phyloP scores from a whole-genome alignment of 1,140 invertebrate genomes.

The Homarus americanus region DNA sequence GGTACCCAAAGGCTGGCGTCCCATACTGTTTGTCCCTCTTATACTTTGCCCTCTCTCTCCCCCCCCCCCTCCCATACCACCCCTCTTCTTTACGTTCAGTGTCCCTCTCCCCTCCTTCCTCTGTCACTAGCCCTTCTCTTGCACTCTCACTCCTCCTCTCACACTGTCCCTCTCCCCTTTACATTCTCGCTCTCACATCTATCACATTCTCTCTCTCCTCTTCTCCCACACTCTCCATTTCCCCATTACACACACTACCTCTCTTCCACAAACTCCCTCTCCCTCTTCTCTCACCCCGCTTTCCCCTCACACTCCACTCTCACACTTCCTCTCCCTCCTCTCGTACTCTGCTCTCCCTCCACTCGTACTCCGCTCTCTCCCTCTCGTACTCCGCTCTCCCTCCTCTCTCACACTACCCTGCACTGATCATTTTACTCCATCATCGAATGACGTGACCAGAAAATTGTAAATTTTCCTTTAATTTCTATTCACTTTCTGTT shows the following conservation, averaged over 20 bases:
- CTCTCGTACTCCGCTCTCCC: background rate
- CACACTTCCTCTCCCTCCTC: background rate
- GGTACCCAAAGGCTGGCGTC: too few relatives aligned
- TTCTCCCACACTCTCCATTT: too few relatives aligned
- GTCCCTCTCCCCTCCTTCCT: too few relatives aligned
- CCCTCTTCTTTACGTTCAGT: too few relatives aligned
- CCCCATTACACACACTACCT: background rate
- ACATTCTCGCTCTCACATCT: background rate
- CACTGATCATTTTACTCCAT: background rate
- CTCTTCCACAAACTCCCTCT: background rate
- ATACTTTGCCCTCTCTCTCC: too few relatives aligned
- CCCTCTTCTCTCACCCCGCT: background rate
- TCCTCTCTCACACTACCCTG: background rate
- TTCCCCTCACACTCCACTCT: background rate
- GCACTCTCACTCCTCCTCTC: background rate
- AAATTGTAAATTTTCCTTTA: slow-evolving; percentile 11
- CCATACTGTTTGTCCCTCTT: too few relatives aligned
- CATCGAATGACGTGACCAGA: slow-evolving; percentile 2
- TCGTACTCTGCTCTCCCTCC: too few relatives aligned
- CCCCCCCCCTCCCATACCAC: too few relatives aligned
- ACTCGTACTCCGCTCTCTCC: background rate
- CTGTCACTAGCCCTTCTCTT: background rate
- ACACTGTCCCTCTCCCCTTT: background rate
- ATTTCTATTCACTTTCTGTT: slow-evolving; percentile 14
- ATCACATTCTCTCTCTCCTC: too few relatives aligned